Percentiles rank a stretch among this genome's conserved stretches.
Conservation (phyloP, 1,140 invertebrate species). For the Drosophila melanogaster region DNA sequence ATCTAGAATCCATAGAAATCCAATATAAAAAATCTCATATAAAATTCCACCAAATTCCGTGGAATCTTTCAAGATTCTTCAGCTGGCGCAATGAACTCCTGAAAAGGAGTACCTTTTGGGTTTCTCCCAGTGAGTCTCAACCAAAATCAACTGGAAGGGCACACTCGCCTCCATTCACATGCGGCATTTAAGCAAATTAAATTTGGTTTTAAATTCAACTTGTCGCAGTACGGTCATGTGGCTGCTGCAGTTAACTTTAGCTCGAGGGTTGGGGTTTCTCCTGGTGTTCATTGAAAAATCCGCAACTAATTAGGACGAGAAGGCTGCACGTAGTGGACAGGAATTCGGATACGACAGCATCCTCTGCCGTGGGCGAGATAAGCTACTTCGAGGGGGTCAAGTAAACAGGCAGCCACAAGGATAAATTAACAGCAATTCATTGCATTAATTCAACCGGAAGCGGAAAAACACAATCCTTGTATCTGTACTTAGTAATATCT, state of each 20-base stretch:
- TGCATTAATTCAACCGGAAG: conserved; percentile 27
- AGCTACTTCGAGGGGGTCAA: conserved; percentile 30
- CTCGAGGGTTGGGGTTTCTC: conserved; percentile 14
- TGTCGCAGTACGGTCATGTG: conserved; percentile 52
- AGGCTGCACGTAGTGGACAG: conserved; percentile 24
- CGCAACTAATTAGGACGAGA: conserved; percentile 72
- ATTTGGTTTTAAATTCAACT: conserved; percentile 72
- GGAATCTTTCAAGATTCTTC: too few species aligned
- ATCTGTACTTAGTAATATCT: background rate
- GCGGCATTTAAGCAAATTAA: conserved; percentile 72
- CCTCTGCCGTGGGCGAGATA: conserved; percentile 15
- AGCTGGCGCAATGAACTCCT: too few species aligned
- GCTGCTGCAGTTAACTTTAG: conserved; percentile 15
- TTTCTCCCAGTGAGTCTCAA: too few species aligned
- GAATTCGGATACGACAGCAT: background rate
- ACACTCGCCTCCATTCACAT: conserved; percentile 12
- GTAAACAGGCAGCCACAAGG: conserved; percentile 48
- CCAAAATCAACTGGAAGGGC: background rate
- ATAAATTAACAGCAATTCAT: conserved; percentile 35
- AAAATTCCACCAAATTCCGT: too few species aligned
- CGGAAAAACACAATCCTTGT: background rate
- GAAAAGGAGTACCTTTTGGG: too few species aligned
- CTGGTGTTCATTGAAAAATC: conserved; percentile 71
- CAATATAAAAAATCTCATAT: too few species aligned
- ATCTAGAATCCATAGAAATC: too few species aligned